Conservation (phyloP, 2,888 invertebrate species). For the Apodemia hepburni region DNA sequence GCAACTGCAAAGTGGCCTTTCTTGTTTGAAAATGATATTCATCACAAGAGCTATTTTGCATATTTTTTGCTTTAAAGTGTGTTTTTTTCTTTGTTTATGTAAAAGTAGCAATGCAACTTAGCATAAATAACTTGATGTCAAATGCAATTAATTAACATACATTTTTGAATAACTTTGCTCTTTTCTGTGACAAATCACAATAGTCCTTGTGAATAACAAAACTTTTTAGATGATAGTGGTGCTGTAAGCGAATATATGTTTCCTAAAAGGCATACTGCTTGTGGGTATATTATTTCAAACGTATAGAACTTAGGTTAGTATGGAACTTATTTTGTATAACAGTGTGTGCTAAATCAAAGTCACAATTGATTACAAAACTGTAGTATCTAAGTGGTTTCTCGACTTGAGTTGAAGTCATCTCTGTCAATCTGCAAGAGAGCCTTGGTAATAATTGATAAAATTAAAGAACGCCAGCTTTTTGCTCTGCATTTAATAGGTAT, state of each 20-base stretch:
- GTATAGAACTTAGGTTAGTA: too few relatives aligned
- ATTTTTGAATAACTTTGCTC: not conserved
- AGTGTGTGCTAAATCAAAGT: too few relatives aligned
- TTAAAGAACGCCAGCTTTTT: not conserved
- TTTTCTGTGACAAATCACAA: not conserved
- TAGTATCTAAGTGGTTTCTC: too few relatives aligned
- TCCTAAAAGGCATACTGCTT: too few relatives aligned
- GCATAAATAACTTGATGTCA: not conserved
- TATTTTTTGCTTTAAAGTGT: not conserved
- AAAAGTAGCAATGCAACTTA: conserved; percentile 1
- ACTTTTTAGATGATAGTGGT: too few relatives aligned
- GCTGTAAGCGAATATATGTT: too few relatives aligned
- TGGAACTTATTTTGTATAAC: too few relatives aligned
- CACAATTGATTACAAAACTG: too few relatives aligned
- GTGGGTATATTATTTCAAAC: too few relatives aligned
- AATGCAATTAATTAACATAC: not conserved
- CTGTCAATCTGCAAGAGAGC: not conserved
- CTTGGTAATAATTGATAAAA: not conserved
- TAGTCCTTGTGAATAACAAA: too few relatives aligned
- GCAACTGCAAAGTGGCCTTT: conserved; percentile 5
- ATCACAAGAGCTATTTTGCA: not conserved
- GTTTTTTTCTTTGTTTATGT: not conserved
- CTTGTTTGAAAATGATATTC: not conserved
- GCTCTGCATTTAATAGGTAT: not conserved
- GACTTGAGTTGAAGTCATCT: not conserved